A percentile compares a stretch with the other conserved stretches of the same genome.
Conservation (phyloP, 1,140 invertebrate genomes). For the Temnothorax longispinosus region DNA sequence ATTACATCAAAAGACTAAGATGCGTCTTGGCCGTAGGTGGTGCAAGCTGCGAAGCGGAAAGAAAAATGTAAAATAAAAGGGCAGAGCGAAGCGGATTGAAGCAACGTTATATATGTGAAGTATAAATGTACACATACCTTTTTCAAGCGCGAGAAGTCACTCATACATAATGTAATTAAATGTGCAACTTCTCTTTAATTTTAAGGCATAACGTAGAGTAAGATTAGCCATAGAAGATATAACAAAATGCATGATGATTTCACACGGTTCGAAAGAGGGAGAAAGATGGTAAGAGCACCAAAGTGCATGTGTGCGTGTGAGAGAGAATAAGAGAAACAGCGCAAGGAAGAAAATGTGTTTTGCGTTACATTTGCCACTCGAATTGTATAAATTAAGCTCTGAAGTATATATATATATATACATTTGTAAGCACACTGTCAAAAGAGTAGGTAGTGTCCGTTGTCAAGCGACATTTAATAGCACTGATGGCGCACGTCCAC, state of each 20-base stretch:
- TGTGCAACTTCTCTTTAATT: constrained; percentile 66
- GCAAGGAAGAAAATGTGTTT: neutral
- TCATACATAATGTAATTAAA: constrained; percentile 64
- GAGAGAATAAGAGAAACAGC: neutral
- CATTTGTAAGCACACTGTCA: constrained; percentile 71
- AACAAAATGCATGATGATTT: constrained; percentile 75
- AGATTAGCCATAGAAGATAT: constrained; percentile 65
- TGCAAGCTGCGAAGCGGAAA: neutral
- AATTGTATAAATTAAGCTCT: constrained; percentile 73
- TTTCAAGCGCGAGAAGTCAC: constrained; percentile 52
- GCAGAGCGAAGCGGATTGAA: neutral
- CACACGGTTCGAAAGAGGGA: constrained; percentile 46
- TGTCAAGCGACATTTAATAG: constrained; percentile 35
- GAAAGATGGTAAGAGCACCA: neutral
- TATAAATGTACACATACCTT: constrained; percentile 42
- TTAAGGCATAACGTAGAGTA: constrained; percentile 64
- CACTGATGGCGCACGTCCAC: neutral
- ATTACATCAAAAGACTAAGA: constrained; percentile 39
- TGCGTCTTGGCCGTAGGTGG: neutral
- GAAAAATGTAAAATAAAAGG: neutral
- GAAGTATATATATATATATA: constrained; percentile 67
- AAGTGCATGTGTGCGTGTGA: neutral
- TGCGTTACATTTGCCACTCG: constrained; percentile 75
- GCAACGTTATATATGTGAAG: constrained; percentile 1
- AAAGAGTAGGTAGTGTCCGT: constrained; percentile 42